Conservation (phyloP, 2,888 invertebrate species). For the Agriopis aurantiaria region DNA sequence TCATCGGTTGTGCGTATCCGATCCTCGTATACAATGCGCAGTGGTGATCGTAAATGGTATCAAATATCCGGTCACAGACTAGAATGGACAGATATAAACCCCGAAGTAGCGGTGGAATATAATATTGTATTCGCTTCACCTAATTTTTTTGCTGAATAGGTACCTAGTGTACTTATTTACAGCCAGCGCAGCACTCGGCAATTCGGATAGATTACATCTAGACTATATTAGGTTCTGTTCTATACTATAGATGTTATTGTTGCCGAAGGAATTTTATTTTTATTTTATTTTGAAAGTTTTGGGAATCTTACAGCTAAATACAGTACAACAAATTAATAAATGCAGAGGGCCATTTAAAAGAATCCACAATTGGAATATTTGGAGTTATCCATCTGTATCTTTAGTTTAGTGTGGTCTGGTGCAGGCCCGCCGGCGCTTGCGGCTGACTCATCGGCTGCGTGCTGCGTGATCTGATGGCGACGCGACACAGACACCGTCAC, state of each 20-base stretch:
- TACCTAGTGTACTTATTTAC: too few relatives aligned
- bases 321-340: too few relatives aligned
- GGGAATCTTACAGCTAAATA: too few relatives aligned
- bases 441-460: conserved; percentile 67
- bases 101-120: too few relatives aligned
- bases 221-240: too few relatives aligned
- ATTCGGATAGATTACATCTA: too few relatives aligned
- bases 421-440: conserved; percentile 47
- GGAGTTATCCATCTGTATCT: conserved; percentile 7
- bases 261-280: too few relatives aligned
- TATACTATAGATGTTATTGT: too few relatives aligned
- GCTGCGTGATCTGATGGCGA: conserved; percentile 63
- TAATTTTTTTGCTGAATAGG: too few relatives aligned
- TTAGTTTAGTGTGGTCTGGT: conserved; percentile 31
- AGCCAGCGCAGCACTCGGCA: too few relatives aligned
- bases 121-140: not conserved
- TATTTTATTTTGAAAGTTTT: too few relatives aligned
- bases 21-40: conserved; percentile 55
- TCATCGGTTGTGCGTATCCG: conserved; percentile 39
- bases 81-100: conserved; percentile 8
- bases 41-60: conserved; percentile 61
- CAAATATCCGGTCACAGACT: conserved; percentile 54
- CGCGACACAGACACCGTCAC: conserved; percentile 52
- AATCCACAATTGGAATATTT: not conserved
- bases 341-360: too few relatives aligned